Base-by-base conservation (phyloP, 2,113 vertebrate genomes). In the Ceuthmochares aereus region DNA sequence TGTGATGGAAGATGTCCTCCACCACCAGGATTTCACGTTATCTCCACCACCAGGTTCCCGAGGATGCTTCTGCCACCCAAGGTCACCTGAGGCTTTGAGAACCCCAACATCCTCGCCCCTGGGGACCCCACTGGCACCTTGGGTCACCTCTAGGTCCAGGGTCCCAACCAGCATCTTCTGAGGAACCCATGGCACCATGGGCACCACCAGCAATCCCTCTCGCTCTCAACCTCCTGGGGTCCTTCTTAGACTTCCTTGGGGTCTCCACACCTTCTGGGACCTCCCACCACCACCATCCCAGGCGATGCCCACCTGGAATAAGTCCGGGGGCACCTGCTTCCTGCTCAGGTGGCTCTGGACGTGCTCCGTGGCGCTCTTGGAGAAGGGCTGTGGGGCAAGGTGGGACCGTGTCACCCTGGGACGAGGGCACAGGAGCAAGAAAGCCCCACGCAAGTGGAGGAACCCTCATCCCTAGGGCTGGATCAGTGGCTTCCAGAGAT, bases 271-370 rank as follows among this genome's bases (percentile, higher is more conserved):
- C 74, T 66, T 14, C 43, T 34, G 54, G 60, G 47, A 84, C 19
- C 32, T 6, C 5, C 12, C 40, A 7, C 6, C 21, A n/a, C 22
- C 42, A n/a, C 56, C 29, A 62, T 43, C 62, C 60, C 0, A 1
- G 36, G 45, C 6, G 49, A 72, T 49, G 62, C 95, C 45, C 74
- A 98, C 98, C 98, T 98, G 98, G 96, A 98, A 98, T 75, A 98
- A 97, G 47, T 98, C 98, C 8, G 98, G 97, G 49, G 98, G 98
- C 76, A 98, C 97, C 82, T 98, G 98, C 80, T 97, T 98, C 97
- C 97, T 98, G 92, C 93, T 96, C 70, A 98, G 95, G 74, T 5
- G 98, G 87, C 97, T 95, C 93, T 98, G 97, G 63, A 98, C 98
- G 0, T 98, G 98, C 93, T 98, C 97, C 0, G 97, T 98, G 87